phyloP scores from a whole-genome alignment of 1,140 invertebrate genomes.

The Lasioglossum albipes region DNA sequence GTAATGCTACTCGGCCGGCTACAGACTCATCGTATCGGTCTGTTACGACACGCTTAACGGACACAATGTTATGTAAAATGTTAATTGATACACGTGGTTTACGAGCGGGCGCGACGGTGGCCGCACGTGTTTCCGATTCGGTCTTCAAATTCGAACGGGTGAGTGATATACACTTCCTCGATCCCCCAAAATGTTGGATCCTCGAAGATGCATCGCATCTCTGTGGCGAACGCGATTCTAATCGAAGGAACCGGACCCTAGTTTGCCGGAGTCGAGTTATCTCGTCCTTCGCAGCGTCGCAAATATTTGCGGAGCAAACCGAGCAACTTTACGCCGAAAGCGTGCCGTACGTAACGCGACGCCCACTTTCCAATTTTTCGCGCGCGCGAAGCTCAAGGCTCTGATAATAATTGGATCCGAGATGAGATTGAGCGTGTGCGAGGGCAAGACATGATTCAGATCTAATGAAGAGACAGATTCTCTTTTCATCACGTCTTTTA shows the following conservation, averaged over 20 bases:
- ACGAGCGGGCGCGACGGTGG: neutral
- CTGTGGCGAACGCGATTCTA: too few species aligned
- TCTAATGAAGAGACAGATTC: too few species aligned
- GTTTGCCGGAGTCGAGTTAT: neutral
- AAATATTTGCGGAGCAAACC: conserved; percentile 27
- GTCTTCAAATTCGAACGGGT: neutral
- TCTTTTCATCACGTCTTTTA: too few species aligned
- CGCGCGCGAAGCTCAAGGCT: neutral
- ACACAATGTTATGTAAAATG: conserved; percentile 40
- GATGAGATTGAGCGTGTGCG: neutral
- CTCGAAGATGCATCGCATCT: too few species aligned
- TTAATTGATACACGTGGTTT: conserved; percentile 33
- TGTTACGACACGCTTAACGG: conserved; percentile 38
- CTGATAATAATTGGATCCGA: neutral
- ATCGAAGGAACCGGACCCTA: neutral
- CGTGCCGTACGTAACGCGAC: neutral
- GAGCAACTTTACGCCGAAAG: neutral
- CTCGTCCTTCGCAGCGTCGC: neutral
- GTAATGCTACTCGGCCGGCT: neutral
- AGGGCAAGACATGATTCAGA: too few species aligned
- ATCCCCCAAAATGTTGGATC: neutral
- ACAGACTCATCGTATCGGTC: neutral
- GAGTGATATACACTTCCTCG: neutral
- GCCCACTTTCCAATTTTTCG: neutral
- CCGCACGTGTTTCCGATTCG: neutral